These are phyloP conservation scores for Neosilurus hyrtlii DNA, from an alignment of 2,797 vertebrate species.

Conservation along the genomic window DNA sequence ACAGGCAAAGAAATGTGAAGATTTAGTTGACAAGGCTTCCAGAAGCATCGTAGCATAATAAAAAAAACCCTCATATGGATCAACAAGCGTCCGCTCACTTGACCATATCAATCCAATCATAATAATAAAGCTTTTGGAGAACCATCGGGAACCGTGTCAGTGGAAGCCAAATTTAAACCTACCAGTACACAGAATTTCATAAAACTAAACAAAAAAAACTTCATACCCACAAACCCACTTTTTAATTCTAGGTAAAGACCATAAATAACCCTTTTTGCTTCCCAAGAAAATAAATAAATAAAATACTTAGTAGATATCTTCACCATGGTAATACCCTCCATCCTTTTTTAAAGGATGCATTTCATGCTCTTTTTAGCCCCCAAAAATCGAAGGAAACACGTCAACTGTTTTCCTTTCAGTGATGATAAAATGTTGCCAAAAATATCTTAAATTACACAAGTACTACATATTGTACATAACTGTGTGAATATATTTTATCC, in stretches of 20 bases:
- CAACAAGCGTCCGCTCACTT: neutral
- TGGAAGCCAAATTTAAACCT: neutral
- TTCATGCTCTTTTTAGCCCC: conserved; percentile 31
- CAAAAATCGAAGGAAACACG: conserved; percentile 6
- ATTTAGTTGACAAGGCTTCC: neutral
- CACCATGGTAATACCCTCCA: conserved; percentile 14
- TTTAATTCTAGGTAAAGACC: conserved; percentile 25
- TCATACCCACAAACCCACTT: conserved; percentile 13
- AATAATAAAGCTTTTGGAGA: conserved; percentile 9
- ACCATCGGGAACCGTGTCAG: neutral
- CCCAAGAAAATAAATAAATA: conserved; percentile 52
- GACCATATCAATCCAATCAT: neutral
- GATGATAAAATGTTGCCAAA: conserved; percentile 84
- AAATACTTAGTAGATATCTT: conserved; percentile 25
- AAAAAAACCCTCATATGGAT: neutral
- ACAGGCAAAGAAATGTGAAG: neutral
- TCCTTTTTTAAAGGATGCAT: conserved; percentile 47
- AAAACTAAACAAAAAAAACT: conserved; percentile 7
- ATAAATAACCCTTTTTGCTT: conserved; percentile 46
- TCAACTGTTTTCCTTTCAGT: conserved; percentile 59
- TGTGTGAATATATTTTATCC: conserved; percentile 62
- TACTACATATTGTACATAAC: conserved; percentile 76
- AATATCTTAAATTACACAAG: conserved; percentile 74
- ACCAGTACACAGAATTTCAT: neutral
- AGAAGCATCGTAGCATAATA: neutral